phyloP scores from a whole-genome alignment of 1,140 invertebrate genomes.

The Drosophila setifemur region DNA sequence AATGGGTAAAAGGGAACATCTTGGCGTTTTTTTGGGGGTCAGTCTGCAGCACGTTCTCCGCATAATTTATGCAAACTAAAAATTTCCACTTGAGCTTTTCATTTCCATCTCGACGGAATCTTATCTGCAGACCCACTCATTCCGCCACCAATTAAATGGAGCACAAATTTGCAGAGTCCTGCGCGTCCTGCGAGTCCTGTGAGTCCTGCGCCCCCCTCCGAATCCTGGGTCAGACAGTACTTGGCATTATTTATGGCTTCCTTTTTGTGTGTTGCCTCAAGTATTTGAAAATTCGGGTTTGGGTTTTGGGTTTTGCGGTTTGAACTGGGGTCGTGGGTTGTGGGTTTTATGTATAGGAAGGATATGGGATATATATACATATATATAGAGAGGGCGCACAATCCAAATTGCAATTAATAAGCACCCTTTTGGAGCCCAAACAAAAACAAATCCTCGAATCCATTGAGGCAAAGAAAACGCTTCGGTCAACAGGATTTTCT shows the following conservation, averaged over 20 bases:
- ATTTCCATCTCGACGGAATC: slow-evolving; percentile 32
- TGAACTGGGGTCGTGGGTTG: background rate
- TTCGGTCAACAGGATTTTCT: slow-evolving; percentile 66
- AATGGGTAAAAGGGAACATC: background rate
- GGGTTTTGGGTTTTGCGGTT: background rate
- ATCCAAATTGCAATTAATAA: slow-evolving; percentile 63
- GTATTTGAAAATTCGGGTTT: slow-evolving; percentile 28
- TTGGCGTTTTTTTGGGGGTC: slow-evolving; percentile 18
- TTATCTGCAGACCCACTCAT: slow-evolving; percentile 4
- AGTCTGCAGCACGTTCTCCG: slow-evolving; percentile 50
- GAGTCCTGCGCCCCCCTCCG: too few relatives aligned
- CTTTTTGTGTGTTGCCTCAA: slow-evolving; percentile 37
- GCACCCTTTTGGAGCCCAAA: slow-evolving; percentile 7
- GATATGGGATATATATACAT: slow-evolving; percentile 11
- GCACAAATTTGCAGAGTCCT: slow-evolving; percentile 47
- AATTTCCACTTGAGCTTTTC: slow-evolving; percentile 69
- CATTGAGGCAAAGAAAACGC: slow-evolving; percentile 53
- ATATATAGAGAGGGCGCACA: slow-evolving; percentile 16
- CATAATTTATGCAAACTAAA: slow-evolving; percentile 73
- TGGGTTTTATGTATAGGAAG: background rate
- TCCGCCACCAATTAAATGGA: slow-evolving; percentile 56
- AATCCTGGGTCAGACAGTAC: slow-evolving; percentile 48
- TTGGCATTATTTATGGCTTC: slow-evolving; percentile 71
- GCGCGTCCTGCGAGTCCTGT: background rate
- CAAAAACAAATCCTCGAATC: slow-evolving; percentile 29